These are phyloP conservation scores for Eidolon dupreanum DNA, from an alignment of 2,797 vertebrate genomes.

Conservation along the genomic window DNA sequence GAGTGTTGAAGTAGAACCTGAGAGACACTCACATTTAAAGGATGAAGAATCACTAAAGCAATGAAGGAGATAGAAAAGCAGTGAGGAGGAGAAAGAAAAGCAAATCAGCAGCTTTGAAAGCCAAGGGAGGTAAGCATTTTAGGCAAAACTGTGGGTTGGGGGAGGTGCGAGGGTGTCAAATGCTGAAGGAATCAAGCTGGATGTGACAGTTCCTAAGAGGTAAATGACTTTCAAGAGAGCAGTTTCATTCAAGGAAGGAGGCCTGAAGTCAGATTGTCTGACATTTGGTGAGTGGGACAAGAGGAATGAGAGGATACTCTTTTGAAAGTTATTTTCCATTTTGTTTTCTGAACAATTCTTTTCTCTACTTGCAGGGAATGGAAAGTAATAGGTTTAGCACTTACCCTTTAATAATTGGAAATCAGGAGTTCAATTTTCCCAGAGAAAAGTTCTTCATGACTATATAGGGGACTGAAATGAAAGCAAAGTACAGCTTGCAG, in stretches of 20 bases:
- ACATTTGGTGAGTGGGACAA: not conserved
- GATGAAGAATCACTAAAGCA: not conserved
- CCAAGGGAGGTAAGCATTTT: not conserved
- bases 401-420: not conserved
- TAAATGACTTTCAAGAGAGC: constrained; percentile 29
- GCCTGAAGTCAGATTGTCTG: constrained; percentile 27
- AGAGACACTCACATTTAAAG: not conserved
- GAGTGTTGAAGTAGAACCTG: not conserved
- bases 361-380: too few species aligned
- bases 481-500: not conserved
- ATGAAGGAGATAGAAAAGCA: not conserved
- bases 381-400: not conserved
- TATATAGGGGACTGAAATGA: not conserved
- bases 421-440: not conserved
- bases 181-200: not conserved
- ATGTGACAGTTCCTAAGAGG: constrained; percentile 19
- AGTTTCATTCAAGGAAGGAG: not conserved
- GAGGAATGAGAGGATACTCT: not conserved
- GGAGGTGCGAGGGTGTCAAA: not conserved
- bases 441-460: not conserved
- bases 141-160: not conserved
- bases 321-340: not conserved
- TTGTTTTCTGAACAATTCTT: too few species aligned
- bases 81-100: not conserved
- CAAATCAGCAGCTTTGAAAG: not conserved